Conservation (phyloP, 2,113 vertebrate species). For the Piaya cayana region DNA sequence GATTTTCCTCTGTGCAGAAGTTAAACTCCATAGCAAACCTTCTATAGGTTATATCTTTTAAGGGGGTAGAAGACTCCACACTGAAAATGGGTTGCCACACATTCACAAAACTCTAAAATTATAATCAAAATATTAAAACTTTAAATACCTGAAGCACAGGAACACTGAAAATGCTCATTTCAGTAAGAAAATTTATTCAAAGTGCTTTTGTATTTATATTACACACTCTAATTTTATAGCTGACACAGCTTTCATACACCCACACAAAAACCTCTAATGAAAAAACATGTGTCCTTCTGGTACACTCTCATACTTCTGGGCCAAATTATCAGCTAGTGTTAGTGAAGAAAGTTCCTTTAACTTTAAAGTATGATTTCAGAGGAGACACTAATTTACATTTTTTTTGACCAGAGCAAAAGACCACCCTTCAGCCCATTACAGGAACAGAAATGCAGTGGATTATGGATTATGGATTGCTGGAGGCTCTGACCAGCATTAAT, state of each 20-base stretch:
- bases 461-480: not conserved
- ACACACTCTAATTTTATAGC: not conserved
- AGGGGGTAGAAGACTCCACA: not conserved
- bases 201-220: not conserved
- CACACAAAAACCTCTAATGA: not conserved
- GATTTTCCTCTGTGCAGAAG: not conserved
- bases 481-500: not conserved
- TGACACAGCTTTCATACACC: not conserved
- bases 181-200: not conserved
- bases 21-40: not conserved
- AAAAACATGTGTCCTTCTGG: not conserved
- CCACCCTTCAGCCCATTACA: not conserved
- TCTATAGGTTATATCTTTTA: not conserved
- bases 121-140: not conserved
- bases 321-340: not conserved
- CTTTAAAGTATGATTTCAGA: not conserved
- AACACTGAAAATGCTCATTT: not conserved
- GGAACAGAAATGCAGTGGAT: not conserved
- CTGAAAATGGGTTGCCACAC: not conserved
- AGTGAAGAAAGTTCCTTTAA: not conserved
- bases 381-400: not conserved
- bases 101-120: not conserved
- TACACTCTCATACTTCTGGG: not conserved
- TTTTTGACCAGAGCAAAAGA: not conserved
- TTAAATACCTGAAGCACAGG: not conserved